phyloP scores from a whole-genome alignment of 1,140 invertebrate species.

The Drosophila oshimai region DNA sequence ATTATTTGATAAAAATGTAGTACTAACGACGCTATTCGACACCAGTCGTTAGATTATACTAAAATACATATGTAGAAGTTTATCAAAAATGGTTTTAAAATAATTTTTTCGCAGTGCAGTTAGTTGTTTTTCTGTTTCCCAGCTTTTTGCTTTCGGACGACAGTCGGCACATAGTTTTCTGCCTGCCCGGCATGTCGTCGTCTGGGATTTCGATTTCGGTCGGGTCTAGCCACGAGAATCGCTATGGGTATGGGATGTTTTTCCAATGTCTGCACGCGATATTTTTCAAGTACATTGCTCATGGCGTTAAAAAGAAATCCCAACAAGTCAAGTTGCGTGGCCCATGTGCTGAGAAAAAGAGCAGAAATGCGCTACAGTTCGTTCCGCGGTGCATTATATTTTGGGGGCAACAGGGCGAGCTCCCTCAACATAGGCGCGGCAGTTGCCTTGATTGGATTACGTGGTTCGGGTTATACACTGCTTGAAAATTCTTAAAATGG shows the following conservation, averaged over 20 bases:
- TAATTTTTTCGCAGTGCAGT: conserved; percentile 27
- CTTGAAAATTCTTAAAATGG: background rate
- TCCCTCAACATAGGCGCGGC: conserved; percentile 17
- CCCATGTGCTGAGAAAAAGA: conserved; percentile 12
- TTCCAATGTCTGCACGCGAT: conserved; percentile 71
- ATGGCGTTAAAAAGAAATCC: conserved; percentile 6
- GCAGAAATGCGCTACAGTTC: conserved; percentile 4
- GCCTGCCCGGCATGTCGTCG: conserved; percentile 24
- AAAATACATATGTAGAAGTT: no score
- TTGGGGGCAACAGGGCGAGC: background rate
- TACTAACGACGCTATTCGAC: no score
- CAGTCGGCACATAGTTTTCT: conserved; percentile 6
- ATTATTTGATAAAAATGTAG: no score
- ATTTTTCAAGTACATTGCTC: conserved; percentile 41
- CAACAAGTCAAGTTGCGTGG: conserved; percentile 47
- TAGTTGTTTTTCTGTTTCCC: conserved; percentile 48
- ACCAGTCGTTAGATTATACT: no score
- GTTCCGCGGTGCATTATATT: background rate
- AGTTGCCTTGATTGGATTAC: conserved; percentile 17
- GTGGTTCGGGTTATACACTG: background rate
- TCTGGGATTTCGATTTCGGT: conserved; percentile 68
- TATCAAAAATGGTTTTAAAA: no score
- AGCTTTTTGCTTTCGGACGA: background rate
- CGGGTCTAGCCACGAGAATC: conserved; percentile 10
- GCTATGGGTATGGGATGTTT: conserved; percentile 33